Conservation (phyloP, 2,888 invertebrate genomes). For the Eupithecia subfuscata region DNA sequence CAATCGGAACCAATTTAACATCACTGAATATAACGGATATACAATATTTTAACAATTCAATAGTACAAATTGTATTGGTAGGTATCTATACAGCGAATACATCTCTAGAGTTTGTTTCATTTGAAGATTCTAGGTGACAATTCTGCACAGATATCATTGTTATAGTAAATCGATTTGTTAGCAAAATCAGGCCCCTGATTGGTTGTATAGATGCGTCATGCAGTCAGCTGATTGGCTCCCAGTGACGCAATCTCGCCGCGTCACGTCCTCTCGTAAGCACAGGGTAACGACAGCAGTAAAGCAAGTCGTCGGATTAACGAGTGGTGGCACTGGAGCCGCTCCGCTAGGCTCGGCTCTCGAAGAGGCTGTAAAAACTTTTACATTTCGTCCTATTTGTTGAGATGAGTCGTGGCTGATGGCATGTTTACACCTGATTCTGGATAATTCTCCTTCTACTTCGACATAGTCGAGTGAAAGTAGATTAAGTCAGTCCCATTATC, state of each 20-base stretch:
- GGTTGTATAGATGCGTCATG: neutral
- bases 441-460: neutral
- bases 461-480: neutral
- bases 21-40: too few species aligned
- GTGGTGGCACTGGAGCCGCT: slow-evolving; percentile 13
- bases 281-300: slow-evolving; percentile 28
- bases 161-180: too few species aligned
- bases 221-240: slow-evolving; percentile 3
- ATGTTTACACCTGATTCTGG: slow-evolving; percentile 2
- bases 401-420: neutral
- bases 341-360: slow-evolving; percentile 6
- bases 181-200: neutral
- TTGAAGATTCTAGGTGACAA: too few species aligned
- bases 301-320: slow-evolving; percentile 28
- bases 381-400: slow-evolving; percentile 3
- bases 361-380: slow-evolving; percentile 4
- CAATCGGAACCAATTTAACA: neutral
- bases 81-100: too few species aligned
- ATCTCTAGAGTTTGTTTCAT: too few species aligned
- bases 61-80: too few species aligned
- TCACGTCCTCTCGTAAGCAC: slow-evolving; percentile 24
- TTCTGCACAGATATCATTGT: too few species aligned
- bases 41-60: too few species aligned
- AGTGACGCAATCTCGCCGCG: slow-evolving; percentile 6
- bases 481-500: neutral